A percentile compares a stretch with the other conserved stretches of the same genome.
These are phyloP conservation scores for Scaptomyza tumidula DNA, from an alignment of 2,888 invertebrate species.

Conservation along the genomic window DNA sequence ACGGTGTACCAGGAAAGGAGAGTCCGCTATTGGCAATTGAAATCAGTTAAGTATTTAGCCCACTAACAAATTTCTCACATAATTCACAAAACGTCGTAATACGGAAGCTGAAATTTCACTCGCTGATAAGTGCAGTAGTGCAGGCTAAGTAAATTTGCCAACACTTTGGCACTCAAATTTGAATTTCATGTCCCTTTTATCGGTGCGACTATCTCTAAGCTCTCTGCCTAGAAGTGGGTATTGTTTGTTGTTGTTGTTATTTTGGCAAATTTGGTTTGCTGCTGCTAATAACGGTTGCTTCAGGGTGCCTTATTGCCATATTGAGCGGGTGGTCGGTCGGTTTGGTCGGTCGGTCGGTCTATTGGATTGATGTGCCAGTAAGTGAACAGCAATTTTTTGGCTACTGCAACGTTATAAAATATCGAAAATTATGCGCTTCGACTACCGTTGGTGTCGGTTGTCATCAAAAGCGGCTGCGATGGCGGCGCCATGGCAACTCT, in stretches of 20 bases:
- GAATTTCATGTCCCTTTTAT: constrained; percentile 82
- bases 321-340: constrained; percentile 60
- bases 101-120: constrained; percentile 79
- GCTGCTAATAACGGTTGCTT: constrained; percentile 71
- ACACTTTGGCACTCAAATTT: constrained; percentile 74
- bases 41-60: constrained; percentile 66
- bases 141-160: constrained; percentile 57
- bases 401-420: constrained; percentile 69
- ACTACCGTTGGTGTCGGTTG: constrained; percentile 66
- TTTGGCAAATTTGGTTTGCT: constrained; percentile 65
- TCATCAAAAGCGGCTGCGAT: constrained; percentile 74
- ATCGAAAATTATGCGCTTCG: constrained; percentile 77
- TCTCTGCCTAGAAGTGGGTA: constrained; percentile 58
- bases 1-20: constrained; percentile 5
- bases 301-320: constrained; percentile 61
- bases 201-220: constrained; percentile 72
- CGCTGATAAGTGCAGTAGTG: constrained; percentile 58
- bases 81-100: constrained; percentile 78
- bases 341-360: constrained; percentile 45
- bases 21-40: constrained; percentile 4
- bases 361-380: constrained; percentile 68
- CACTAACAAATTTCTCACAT: constrained; percentile 75
- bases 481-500: constrained; percentile 50
- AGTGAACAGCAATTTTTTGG: constrained; percentile 44
- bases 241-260: constrained; percentile 39